A percentile compares a stretch with the other conserved stretches of the same genome.
Evolutionary conservation across 1,140 invertebrate species (phyloP).

Genomic region (Phymorhynchus buccinoides): DNA sequence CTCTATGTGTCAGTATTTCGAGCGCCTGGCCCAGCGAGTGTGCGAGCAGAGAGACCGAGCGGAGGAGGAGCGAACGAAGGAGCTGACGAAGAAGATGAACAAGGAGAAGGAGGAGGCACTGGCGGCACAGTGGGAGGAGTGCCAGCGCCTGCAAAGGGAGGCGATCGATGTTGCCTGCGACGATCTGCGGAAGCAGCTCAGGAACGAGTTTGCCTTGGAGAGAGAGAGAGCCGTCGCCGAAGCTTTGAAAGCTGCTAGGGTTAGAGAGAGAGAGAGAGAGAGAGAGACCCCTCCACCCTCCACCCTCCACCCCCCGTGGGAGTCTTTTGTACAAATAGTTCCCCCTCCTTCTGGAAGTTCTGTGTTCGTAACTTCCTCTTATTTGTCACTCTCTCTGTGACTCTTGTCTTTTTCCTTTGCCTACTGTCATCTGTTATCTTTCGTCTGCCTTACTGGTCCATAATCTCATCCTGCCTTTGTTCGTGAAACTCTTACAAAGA

Average conservation of each 20-base stretch:
- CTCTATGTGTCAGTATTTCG: constrained; percentile 68
- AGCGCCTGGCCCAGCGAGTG: constrained; percentile 63
- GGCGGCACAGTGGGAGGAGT: constrained; percentile 61
- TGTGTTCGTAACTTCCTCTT: no score
- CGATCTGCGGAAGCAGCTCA: constrained; percentile 54
- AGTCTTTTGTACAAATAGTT: no score
- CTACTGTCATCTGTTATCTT: no score
- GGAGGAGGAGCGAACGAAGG: constrained; percentile 67
- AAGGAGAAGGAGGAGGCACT: constrained; percentile 68
- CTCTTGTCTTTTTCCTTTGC: no score
- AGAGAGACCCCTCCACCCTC: no score
- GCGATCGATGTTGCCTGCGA: constrained; percentile 63
- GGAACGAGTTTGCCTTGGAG: constrained; percentile 61
- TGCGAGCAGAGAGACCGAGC: constrained; percentile 65
- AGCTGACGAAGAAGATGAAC: constrained; percentile 64
- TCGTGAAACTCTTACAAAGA: no score
- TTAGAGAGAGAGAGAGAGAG: constrained; percentile 35
- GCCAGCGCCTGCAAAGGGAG: constrained; percentile 57
- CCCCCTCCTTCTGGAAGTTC: no score
- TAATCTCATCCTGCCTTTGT: no score
- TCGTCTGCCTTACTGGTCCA: no score
- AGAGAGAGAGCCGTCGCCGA: constrained; percentile 61
- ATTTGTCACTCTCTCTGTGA: no score
- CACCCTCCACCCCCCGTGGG: no score
- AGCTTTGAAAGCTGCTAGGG: constrained; percentile 63